Evolutionary conservation across 2,113 vertebrate species (phyloP).

Genomic region (Forbesichthys papilliferus): DNA sequence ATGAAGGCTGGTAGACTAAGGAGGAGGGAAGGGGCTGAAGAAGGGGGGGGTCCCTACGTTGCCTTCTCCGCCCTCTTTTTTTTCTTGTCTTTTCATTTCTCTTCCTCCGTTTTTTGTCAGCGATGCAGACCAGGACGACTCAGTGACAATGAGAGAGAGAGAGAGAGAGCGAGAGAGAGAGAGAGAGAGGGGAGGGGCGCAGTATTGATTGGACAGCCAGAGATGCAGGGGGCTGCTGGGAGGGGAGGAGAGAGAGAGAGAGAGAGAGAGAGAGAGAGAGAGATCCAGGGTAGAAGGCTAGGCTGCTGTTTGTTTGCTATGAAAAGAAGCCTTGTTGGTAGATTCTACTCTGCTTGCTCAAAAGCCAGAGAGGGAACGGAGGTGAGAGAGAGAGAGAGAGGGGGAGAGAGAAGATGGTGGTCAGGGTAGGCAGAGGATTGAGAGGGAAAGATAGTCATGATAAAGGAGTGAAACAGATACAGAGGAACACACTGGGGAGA

Average conservation of each 20-base stretch:
- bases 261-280: background rate
- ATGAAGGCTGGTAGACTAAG: slow-evolving; percentile 10
- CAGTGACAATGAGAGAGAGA: too few species aligned
- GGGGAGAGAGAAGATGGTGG: slow-evolving; percentile 10
- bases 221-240: slow-evolving; percentile 28
- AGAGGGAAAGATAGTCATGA: background rate
- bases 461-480: slow-evolving; percentile 6
- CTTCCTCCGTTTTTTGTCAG: slow-evolving; percentile 27
- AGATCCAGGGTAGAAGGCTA: background rate
- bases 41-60: background rate
- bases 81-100: background rate
- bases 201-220: slow-evolving; percentile 39
- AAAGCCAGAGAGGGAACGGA: slow-evolving; percentile 27
- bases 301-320: slow-evolving; percentile 51
- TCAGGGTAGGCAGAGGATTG: background rate
- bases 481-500: background rate
- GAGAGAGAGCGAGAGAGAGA: slow-evolving; percentile 41
- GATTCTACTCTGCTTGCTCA: slow-evolving; percentile 31
- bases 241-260: background rate
- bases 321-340: slow-evolving; percentile 69
- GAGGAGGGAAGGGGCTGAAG: background rate
- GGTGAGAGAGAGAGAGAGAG: background rate
- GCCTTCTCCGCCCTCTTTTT: background rate
- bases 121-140: slow-evolving; percentile 3
- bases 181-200: background rate